Conservation (phyloP, 2,113 vertebrate species). For the Gavialis gangeticus region DNA sequence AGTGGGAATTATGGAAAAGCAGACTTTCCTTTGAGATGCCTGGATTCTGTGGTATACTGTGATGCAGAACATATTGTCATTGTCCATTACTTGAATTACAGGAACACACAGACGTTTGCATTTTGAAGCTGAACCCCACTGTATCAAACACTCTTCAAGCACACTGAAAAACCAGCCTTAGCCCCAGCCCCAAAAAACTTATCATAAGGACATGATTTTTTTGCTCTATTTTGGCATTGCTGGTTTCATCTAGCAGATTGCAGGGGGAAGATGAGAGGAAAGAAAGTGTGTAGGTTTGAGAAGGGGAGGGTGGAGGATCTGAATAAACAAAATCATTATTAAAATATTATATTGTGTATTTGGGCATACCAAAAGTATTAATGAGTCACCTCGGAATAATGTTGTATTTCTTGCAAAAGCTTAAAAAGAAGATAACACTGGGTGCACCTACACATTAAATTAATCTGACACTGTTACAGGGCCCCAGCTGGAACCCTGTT, state of each 20-base stretch:
- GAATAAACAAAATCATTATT: too few species aligned
- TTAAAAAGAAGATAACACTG: too few species aligned
- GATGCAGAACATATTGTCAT: neutral
- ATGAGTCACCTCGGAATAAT: too few species aligned
- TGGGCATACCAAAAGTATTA: too few species aligned
- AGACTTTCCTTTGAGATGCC: neutral
- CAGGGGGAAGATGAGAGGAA: conserved; percentile 35
- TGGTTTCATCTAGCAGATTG: neutral
- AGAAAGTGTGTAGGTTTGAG: conserved; percentile 3
- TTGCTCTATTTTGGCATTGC: neutral
- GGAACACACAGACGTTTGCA: neutral
- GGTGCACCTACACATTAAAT: too few species aligned
- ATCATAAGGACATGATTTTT: neutral
- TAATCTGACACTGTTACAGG: too few species aligned
- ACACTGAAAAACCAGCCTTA: neutral
- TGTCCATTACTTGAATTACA: neutral
- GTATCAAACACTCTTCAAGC: neutral
- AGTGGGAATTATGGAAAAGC: neutral
- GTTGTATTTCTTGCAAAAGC: too few species aligned
- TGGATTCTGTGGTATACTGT: neutral
- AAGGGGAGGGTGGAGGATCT: conserved; percentile 25
- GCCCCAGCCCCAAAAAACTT: neutral
- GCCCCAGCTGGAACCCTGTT: too few species aligned
- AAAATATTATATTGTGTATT: too few species aligned
- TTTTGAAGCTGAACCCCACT: neutral